These are phyloP conservation scores for Rhinopithecus roxellana DNA, from an alignment of 2,113 vertebrate genomes.

Conservation along the genomic window DNA sequence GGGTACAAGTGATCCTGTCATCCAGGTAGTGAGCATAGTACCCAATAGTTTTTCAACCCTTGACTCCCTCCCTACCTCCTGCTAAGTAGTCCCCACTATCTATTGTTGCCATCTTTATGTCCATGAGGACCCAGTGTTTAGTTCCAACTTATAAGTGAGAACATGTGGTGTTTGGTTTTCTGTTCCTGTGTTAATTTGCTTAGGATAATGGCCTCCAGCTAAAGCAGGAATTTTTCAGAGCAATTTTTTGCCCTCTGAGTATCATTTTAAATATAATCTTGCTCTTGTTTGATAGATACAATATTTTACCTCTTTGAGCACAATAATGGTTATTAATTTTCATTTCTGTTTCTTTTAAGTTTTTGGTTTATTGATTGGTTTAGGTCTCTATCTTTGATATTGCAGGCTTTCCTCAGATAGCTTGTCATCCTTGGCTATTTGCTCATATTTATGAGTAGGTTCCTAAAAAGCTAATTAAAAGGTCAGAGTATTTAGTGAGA, in stretches of 20 bases:
- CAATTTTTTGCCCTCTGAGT: neutral
- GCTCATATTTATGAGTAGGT: constrained; percentile 14
- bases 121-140: too few relatives aligned
- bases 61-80: too few relatives aligned
- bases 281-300: neutral
- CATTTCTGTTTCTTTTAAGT: constrained; percentile 14
- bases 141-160: too few relatives aligned
- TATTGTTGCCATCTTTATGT: too few relatives aligned
- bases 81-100: too few relatives aligned
- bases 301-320: constrained; percentile 31
- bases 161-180: too few relatives aligned
- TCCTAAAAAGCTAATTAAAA: neutral
- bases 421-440: neutral
- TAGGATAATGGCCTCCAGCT: neutral
- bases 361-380: constrained; percentile 28
- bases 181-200: too few relatives aligned
- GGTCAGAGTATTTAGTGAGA: neutral
- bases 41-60: too few relatives aligned
- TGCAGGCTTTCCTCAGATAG: neutral
- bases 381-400: constrained; percentile 19
- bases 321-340: constrained; percentile 14
- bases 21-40: too few relatives aligned
- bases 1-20: too few relatives aligned
- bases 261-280: neutral
- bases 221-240: constrained; percentile 25